phyloP scores from a whole-genome alignment of 2,888 invertebrate genomes.

The Apeira syringaria region DNA sequence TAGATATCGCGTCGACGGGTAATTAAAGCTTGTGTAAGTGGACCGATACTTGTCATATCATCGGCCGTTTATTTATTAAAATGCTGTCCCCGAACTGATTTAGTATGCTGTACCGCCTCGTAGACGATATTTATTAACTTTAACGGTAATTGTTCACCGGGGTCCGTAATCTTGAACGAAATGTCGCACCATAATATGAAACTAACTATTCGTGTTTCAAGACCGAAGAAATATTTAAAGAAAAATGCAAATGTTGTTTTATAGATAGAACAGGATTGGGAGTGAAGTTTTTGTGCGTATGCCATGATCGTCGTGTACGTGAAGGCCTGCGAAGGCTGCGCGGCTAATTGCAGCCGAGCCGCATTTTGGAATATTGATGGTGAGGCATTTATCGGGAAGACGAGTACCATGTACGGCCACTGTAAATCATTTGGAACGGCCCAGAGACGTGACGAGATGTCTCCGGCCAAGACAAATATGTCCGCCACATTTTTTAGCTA shows the following conservation, averaged over 20 bases:
- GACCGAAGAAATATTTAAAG: slow-evolving; percentile 36
- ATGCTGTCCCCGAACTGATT: slow-evolving; percentile 60
- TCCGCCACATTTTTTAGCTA: slow-evolving; percentile 69
- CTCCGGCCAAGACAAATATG: slow-evolving; percentile 75
- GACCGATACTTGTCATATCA: slow-evolving; percentile 65
- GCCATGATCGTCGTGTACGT: slow-evolving; percentile 62
- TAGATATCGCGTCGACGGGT: slow-evolving; percentile 52
- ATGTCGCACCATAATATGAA: slow-evolving; percentile 29
- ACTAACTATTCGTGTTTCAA: slow-evolving; percentile 27
- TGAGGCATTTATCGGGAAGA: slow-evolving; percentile 81
- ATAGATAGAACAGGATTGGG: slow-evolving; percentile 74
- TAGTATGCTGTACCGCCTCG: slow-evolving; percentile 64
- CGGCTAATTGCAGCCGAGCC: slow-evolving; percentile 79
- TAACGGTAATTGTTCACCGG: slow-evolving; percentile 51
- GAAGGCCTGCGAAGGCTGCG: slow-evolving; percentile 77
- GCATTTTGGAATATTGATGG: slow-evolving; percentile 84
- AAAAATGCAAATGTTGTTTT: slow-evolving; percentile 63
- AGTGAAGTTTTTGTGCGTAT: slow-evolving; percentile 67
- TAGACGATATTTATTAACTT: slow-evolving; percentile 59
- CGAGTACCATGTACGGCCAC: slow-evolving; percentile 75
- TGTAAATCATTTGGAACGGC: slow-evolving; percentile 79
- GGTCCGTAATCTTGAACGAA: slow-evolving; percentile 39
- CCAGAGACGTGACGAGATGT: slow-evolving; percentile 79
- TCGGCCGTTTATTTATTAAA: slow-evolving; percentile 61
- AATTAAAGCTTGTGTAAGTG: slow-evolving; percentile 66